Evolutionary conservation across 2,113 vertebrate genomes (phyloP), one percentile per base, ranked within the genome.

Genomic region (Piprites chloris): DNA sequence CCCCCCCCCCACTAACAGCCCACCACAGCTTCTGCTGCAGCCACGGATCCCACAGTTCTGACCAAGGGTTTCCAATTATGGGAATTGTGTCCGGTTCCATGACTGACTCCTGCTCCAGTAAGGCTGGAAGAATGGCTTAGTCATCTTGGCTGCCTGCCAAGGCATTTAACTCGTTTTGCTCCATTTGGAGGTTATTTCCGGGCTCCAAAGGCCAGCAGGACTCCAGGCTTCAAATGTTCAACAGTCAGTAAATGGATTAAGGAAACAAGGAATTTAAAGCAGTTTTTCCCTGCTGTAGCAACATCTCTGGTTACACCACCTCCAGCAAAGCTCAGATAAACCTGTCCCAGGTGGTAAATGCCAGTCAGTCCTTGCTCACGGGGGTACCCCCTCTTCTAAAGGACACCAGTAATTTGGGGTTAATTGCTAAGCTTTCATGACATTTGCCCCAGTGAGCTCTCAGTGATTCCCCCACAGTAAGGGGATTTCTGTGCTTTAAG

Each of bases 121-220:
- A 83, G 68, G 55, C 75, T 95, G 82, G 86, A 91, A 80, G 55
- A 96, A 95, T 93, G 85, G 52, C 90, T 93, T 55, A 94, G 85
- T 96, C 95, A 96, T 61, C 44, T 12, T 2, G 14, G 63, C 46
- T 0, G 42, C 79, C 72, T 88, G 71, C 93, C 95, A 96, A 84
- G 39, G 47, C 37, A 28, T 83, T 97, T 90, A 95, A 93, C 83
- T 74, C 42, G 0, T 78, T 90, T 79, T 85, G 12, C 66, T 85
- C 81, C 0, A 0, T 46, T 89, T 61, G 20, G 53, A 69, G n/a
- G 28, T 82, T 61, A 47, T 91, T 97, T 87, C 85, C 19, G 0
- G 2, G 10, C 74, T 87, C 53, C 2, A 2, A 65, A 71, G 72
- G 52, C 78, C 49, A 49, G 61, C 46, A 47, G 73, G 37, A 35